Evolutionary conservation across 2,113 vertebrate genomes (phyloP), one percentile per base, ranked within the genome.

Genomic region (Callocephalon fimbriatum): DNA sequence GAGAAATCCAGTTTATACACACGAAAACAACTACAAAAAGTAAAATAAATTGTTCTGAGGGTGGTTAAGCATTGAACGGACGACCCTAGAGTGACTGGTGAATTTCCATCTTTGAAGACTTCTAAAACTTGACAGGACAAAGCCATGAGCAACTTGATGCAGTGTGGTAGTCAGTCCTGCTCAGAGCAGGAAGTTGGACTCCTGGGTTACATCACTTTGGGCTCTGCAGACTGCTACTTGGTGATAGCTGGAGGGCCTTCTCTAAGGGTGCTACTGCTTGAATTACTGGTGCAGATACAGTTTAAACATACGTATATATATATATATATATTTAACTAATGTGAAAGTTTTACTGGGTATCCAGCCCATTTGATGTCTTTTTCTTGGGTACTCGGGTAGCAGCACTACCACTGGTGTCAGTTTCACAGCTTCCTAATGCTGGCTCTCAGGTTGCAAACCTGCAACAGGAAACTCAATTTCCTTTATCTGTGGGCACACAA

Each of bases 361-460:
- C 9, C 9, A 61, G 51, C 21, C 31, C 5, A 0, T 63, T 83
- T 50, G 0, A 4, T 37, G 6, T 72, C n/a, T 54, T 45, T 23
- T 51, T 47, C 65, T 84, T 31, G 14, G 19, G 13, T 10, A 47
- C 73, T 84, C 21, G 9, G 23, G 19, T 10, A 51, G 44, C 73
- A 53, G 61, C 31, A 9, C 10, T 66, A 2, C 25, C 0, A 0
- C 32, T 14, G 13, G 32, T 88, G 68, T 80, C n/a, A 62, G 26
- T 68, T 84, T 59, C 35, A 4, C 1, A 1, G 31, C n/a, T 67
- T 71, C 40, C 40, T 70, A 4, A 12, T 45, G 51, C 23, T 51
- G 90, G 12, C 72, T 92, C 74, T 93, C 74, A 47, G n/a, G 78
- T 80, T 92, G 71, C 93, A 63, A 42, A 94, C 75, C 75, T 92